Evolutionary conservation across 2,888 invertebrate genomes (phyloP).

Genomic region (Timema podura): DNA sequence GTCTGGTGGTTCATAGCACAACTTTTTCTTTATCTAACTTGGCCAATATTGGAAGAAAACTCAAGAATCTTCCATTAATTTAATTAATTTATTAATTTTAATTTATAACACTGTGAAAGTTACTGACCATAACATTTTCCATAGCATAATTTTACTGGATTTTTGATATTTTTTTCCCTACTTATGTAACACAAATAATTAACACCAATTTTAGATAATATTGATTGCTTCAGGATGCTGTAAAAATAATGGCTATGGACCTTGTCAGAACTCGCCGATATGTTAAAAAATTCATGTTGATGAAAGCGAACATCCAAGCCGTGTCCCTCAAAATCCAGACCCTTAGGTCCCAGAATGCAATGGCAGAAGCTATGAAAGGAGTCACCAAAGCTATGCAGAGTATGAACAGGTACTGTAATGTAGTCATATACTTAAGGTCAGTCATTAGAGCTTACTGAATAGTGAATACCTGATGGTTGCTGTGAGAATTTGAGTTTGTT

Average conservation of each 20-base stretch:
- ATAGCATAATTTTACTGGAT: too few relatives aligned
- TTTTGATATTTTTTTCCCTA: too few relatives aligned
- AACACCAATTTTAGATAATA: too few relatives aligned
- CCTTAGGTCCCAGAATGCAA: slow-evolving; percentile 94
- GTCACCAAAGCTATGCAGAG: slow-evolving; percentile 97
- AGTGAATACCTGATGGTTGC: background rate
- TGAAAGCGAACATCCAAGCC: slow-evolving; percentile 99
- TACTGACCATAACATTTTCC: too few relatives aligned
- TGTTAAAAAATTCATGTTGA: slow-evolving; percentile 97
- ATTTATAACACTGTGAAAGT: too few relatives aligned
- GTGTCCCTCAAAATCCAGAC: slow-evolving; percentile 97
- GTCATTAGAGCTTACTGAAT: background rate
- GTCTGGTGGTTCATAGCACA: too few relatives aligned
- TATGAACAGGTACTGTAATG: slow-evolving; percentile 72
- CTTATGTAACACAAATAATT: too few relatives aligned
- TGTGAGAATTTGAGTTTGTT: too few relatives aligned
- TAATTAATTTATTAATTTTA: too few relatives aligned
- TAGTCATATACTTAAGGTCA: slow-evolving; percentile 37
- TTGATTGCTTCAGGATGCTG: slow-evolving; percentile 72
- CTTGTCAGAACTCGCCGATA: slow-evolving; percentile 92
- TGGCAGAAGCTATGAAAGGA: slow-evolving; percentile 99
- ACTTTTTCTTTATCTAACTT: too few relatives aligned
- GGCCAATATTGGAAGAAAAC: too few relatives aligned
- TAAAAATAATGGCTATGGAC: slow-evolving; percentile 99
- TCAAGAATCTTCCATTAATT: too few relatives aligned